Evolutionary conservation across 2,113 vertebrate genomes (phyloP).

Genomic region (Malurus alboscapulatus): DNA sequence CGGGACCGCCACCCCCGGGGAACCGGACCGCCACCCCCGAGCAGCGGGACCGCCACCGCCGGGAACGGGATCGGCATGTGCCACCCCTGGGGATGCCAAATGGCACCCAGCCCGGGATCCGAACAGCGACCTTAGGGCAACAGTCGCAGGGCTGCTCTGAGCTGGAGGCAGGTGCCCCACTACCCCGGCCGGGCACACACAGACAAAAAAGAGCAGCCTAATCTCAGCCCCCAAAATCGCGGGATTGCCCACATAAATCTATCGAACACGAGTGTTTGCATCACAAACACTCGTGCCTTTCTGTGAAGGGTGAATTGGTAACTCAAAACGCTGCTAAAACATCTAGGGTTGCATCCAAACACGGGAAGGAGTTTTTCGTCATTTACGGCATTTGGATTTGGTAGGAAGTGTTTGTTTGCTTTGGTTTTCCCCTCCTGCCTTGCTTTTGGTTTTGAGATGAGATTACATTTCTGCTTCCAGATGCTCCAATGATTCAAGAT

Average conservation of each 20-base stretch:
- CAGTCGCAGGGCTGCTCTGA: no score
- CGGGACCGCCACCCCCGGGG: no score
- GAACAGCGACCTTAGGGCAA: fast-evolving
- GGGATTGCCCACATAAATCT: background rate
- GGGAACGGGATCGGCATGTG: background rate
- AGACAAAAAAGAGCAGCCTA: fast-evolving
- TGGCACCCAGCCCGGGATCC: background rate
- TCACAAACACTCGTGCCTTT: no score
- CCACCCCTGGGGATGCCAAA: no score
- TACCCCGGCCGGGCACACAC: fast-evolving
- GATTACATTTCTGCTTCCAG: background rate
- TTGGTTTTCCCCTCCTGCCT: background rate
- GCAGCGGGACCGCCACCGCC: background rate
- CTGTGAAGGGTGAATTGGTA: background rate
- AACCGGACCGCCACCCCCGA: no score
- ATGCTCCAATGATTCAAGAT: background rate
- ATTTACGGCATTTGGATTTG: background rate
- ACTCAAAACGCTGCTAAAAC: background rate
- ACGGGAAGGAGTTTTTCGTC: background rate
- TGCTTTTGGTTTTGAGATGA: background rate
- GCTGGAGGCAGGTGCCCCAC: background rate
- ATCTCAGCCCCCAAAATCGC: background rate
- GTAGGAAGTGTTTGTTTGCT: background rate
- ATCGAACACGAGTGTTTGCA: fast-evolving
- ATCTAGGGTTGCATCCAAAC: background rate